Conservation (phyloP, 2,888 invertebrate genomes). For the Cosmorhoe ocellata region DNA sequence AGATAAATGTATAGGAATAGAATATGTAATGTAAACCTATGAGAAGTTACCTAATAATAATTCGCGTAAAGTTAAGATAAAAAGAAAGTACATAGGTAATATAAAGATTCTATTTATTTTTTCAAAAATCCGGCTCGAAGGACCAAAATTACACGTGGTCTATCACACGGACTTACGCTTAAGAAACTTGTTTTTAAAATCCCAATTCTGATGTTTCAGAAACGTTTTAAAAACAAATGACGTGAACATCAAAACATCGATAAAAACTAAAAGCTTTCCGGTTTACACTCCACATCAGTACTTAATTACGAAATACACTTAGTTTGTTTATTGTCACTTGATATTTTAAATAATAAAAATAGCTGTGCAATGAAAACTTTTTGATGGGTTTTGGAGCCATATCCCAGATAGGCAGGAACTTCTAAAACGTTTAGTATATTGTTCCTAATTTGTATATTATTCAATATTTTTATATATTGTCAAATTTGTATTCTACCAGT, state of each 20-base stretch:
- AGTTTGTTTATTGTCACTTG: conserved; percentile 37
- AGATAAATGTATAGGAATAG: neutral
- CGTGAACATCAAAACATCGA: conserved; percentile 41
- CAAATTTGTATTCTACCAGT: neutral
- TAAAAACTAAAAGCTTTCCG: conserved; percentile 51
- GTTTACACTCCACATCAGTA: conserved; percentile 30
- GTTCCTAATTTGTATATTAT: too few relatives aligned
- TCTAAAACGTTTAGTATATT: too few relatives aligned
- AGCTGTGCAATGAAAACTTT: conserved; percentile 2
- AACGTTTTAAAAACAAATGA: conserved; percentile 36
- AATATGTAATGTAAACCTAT: too few relatives aligned
- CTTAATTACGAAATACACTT: conserved; percentile 42
- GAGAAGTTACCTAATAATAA: too few relatives aligned
- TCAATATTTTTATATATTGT: too few relatives aligned
- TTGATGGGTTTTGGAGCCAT: conserved; percentile 1
- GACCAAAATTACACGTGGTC: conserved; percentile 9
- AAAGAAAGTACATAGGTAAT: too few relatives aligned
- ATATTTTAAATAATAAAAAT: conserved; percentile 9
- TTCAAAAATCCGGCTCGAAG: conserved; percentile 7
- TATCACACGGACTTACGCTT: too few relatives aligned
- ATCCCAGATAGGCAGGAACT: neutral
- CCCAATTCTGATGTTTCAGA: conserved; percentile 26
- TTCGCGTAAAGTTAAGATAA: too few relatives aligned
- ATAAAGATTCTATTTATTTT: too few relatives aligned
- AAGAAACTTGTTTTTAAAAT: conserved; percentile 17